phyloP scores from a whole-genome alignment of 2,113 vertebrate genomes.

The Leucosticte australis region DNA sequence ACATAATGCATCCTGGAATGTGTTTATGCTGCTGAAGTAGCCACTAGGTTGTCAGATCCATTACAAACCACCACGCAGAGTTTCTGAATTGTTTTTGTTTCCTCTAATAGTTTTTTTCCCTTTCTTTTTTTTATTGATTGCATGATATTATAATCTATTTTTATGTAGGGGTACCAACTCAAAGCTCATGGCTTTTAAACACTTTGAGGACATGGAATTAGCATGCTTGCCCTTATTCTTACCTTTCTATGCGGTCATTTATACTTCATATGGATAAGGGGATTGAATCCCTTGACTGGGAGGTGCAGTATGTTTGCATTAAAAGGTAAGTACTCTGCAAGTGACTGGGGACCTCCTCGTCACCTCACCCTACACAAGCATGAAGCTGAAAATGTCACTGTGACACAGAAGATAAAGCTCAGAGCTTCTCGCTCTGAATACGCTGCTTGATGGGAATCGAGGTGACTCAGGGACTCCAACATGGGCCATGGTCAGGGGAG shows the following conservation, averaged over 20 bases:
- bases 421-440: background rate
- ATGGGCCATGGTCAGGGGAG: background rate
- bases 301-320: background rate
- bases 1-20: slow-evolving; percentile 26
- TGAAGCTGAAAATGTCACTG: background rate
- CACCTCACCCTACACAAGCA: background rate
- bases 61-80: background rate
- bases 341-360: background rate
- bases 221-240: background rate
- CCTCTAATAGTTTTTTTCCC: background rate
- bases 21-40: slow-evolving; percentile 17
- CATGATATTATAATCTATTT: background rate
- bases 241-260: background rate
- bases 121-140: background rate
- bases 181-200: background rate
- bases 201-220: background rate
- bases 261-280: background rate
- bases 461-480: background rate
- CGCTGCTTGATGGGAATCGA: background rate
- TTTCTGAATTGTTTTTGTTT: background rate
- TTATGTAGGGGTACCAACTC: background rate
- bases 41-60: slow-evolving; percentile 8
- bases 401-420: background rate
- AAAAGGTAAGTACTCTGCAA: background rate
- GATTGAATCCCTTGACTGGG: background rate